A percentile compares a stretch with the other conserved stretches of the same genome.
phyloP scores from a whole-genome alignment of 1,140 invertebrate species.

The Catajapyx aquilonaris region DNA sequence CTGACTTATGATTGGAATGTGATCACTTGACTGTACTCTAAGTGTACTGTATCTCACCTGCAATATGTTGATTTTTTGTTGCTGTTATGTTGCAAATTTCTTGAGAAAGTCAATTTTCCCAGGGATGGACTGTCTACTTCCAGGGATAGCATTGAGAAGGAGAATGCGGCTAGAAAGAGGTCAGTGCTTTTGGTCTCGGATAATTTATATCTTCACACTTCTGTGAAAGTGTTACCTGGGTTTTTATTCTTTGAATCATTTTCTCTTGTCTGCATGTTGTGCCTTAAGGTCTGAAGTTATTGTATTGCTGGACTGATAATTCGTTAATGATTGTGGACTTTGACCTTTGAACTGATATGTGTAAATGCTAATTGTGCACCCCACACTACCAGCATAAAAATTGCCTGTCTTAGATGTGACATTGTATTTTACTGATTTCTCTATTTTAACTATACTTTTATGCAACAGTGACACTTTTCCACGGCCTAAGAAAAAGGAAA shows the following conservation, averaged over 20 bases:
- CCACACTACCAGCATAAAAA: not conserved
- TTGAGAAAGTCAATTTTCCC: not conserved
- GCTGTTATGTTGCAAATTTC: not conserved
- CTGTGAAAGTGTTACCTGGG: too few relatives aligned
- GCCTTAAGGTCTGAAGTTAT: slow-evolving; percentile 24
- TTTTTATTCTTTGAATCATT: too few relatives aligned
- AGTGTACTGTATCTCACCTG: not conserved
- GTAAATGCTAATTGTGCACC: not conserved
- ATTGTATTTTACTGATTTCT: slow-evolving; percentile 2
- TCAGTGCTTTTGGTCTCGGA: too few relatives aligned
- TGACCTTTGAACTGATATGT: not conserved
- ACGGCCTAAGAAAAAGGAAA: slow-evolving; percentile 3
- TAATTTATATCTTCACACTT: too few relatives aligned
- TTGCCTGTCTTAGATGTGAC: not conserved
- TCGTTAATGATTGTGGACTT: not conserved
- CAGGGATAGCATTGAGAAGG: too few relatives aligned
- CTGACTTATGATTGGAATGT: slow-evolving; percentile 14
- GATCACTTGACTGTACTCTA: not conserved
- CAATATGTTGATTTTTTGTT: not conserved
- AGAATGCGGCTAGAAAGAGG: too few relatives aligned
- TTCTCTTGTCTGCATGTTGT: too few relatives aligned
- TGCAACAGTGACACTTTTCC: slow-evolving; percentile 11
- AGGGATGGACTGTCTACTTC: too few relatives aligned
- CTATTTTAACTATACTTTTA: slow-evolving; percentile 3
- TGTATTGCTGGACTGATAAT: slow-evolving; percentile 18